phyloP scores from a whole-genome alignment of 2,113 vertebrate species.

The Fukomys damarensis region DNA sequence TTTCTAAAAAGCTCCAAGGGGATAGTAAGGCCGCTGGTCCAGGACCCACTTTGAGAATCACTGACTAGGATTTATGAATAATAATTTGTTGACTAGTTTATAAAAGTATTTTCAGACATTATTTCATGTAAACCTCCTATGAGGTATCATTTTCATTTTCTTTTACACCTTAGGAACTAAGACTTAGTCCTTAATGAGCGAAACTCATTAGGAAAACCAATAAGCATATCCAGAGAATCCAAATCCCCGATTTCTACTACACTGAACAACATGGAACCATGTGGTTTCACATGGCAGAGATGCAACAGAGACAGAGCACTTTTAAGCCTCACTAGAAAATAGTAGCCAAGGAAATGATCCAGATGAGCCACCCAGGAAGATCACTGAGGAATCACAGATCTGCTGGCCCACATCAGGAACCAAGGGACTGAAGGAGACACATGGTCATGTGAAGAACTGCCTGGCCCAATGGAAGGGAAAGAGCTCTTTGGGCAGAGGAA shows the following conservation, averaged over 20 bases:
- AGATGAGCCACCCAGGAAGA: no score
- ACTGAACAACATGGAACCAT: not conserved
- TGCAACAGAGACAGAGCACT: not conserved
- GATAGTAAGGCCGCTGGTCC: not conserved
- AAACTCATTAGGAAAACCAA: not conserved
- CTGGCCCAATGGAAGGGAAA: not conserved
- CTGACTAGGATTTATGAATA: not conserved
- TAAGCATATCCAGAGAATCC: not conserved
- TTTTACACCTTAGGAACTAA: not conserved
- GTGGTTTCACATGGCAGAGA: not conserved
- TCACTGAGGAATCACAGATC: no score
- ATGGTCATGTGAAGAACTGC: no score
- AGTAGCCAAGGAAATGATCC: not conserved
- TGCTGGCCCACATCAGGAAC: not conserved
- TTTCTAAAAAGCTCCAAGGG: not conserved
- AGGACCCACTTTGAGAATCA: not conserved
- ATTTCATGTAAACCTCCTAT: not conserved
- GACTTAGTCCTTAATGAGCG: not conserved
- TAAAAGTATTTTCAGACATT: slow-evolving; percentile 24
- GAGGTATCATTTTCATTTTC: not conserved
- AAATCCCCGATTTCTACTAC: not conserved
- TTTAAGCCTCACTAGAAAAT: not conserved
- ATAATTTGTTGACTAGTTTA: not conserved
- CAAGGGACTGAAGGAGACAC: no score
- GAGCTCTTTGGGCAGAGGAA: not conserved